Base-by-base conservation (phyloP, 2,113 vertebrate genomes). In the Gallinago paraguaiae region DNA sequence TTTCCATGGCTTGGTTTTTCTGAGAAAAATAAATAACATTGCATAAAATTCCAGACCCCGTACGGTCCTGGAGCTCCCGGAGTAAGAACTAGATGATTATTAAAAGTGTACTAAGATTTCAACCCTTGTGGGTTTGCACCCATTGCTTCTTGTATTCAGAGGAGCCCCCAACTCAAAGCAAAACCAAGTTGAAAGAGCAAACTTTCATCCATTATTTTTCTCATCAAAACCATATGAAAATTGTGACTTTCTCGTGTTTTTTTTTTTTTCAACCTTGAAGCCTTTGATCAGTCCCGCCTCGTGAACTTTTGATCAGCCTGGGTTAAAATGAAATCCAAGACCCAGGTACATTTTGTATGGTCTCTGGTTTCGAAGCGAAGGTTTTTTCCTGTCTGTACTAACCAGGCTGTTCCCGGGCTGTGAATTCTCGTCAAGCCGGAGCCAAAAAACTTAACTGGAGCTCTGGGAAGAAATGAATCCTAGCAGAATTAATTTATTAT, bases 161-260 rank as follows among this genome's bases (percentile, higher is more conserved):
- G 57, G 50, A 87, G 65, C 74, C 70, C 77, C 16, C 1, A 88
- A 69, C 65, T 91, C 92, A 93, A 82, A 94, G 95, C 92, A 92
- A 96, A 96, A 79, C 77, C 50, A 15, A 84, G 65, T 14, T 89
- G 86, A 94, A 96, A 95, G 92, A 84, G 77, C 31, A 16, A 54
- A 72, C 65, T 91, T 91, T 91, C 86, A 54, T 91, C 80, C 71
- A 72, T 93, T 92, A 78, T 91, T 91, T 92, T 96, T 91, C 77
- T 92, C 91, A 93, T 89, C 86, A 61, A 95, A 94, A 89, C 92
- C 86, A 76, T 93, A 61, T 7, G 83, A 97, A 95, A 95, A 95
- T 95, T 57, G 56, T 79, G 45, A 76, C 61, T 95, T 91, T 79
- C 80, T 79, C 51, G 2, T 72, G 10, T 30, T 54, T 54, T 11